Base-by-base conservation (phyloP, 2,888 invertebrate species). In the Malachius bipustulatus region DNA sequence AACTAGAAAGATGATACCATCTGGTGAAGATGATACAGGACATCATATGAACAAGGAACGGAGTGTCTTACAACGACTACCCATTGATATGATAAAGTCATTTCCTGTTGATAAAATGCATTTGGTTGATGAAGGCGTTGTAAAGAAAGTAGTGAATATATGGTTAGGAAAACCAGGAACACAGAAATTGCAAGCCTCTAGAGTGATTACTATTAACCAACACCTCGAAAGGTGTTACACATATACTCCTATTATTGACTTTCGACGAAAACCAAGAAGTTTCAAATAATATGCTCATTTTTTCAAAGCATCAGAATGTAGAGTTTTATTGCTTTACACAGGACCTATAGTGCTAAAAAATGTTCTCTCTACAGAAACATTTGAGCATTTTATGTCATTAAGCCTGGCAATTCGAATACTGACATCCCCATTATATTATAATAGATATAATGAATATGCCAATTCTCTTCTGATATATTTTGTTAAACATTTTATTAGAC, bases 101-200 rank as follows among this genome's bases (percentile, higher is more conserved):
- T 40, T 40, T 40, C 37, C 37, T 9, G 26, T 40, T 26, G 40
- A 40, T 16, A 35, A 40, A 31, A 40, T 40, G 40, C 37, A 33
- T 34, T 34, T 39, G 26, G 30, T 39, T 27, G 16, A 34, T 19
- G 33, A 29, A 34, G 37, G 37, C 19, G 37, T 37, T 12, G 32
- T 37, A 11, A 37, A 37, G 14, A 37, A 37, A 15, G 8, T 37
- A 12, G 10, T 34, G 3, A 37, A 37, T 2, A 9, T 38, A 10
- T 30, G 38, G 34, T 24, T 38, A 13, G 35, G 38, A 35, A 31
- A 35, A 34, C 31, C 38, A 35, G 34, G 30, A 4, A 15, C 35
- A 11, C 34, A 38, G 26, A 38, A 34, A 30, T 16, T 34, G 12
- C 4, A 14, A n/a, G 30, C 19, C 13, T 10, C 14, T 12, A 30